Evolutionary conservation across 2,888 invertebrate genomes (phyloP), one percentile per base, ranked within the genome.

Genomic region (Nemurella pictetii): DNA sequence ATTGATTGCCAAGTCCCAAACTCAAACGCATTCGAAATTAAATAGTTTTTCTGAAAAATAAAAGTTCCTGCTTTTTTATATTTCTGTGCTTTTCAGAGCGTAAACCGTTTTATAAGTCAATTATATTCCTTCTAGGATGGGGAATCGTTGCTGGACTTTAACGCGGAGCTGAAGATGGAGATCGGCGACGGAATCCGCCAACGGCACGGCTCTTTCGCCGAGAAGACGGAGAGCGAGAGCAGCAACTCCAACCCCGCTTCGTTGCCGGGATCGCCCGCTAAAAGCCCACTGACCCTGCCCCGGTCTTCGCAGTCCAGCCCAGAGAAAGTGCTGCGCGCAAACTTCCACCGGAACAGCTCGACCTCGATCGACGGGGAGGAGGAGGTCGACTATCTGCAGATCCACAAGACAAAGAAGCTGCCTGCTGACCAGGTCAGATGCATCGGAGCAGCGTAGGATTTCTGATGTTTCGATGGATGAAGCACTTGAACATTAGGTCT

Each of bases 221-320:
- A 93, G 88, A 92, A 92, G 88, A 88, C 87, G 29, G 93, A 93
- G 86, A 92, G 92, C 84, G 93, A 93, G 87, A 93, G 92, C 87
- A 93, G 93, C 15, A 93, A 92, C 35, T 93, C 92, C 28, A 93
- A 92, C 86, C 93, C 93, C 0, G 93, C 93, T 0, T 92, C 92
- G 1, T 93, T 93, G 7, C 93, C 94, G 0, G 86, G 87, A 85
- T 88, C 88, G 73, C 88, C 88, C 12, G 88, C 88, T 5, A 88
- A 88, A 85, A 87, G 86, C 55, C 87, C 86, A 25, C 84, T 86
- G 35, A 27, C 82, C 25, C 84, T 84, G 25, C 72, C 80, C n/a
- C 74, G 86, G 26, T 86, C 85, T 9, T 84, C 27, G n/a, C 86
- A 86, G 32, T 87, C 87, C 30, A 88, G 88, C 82, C 88, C 88